Conservation (phyloP, 2,888 invertebrate genomes). For the Nephrotoma flavescens region DNA sequence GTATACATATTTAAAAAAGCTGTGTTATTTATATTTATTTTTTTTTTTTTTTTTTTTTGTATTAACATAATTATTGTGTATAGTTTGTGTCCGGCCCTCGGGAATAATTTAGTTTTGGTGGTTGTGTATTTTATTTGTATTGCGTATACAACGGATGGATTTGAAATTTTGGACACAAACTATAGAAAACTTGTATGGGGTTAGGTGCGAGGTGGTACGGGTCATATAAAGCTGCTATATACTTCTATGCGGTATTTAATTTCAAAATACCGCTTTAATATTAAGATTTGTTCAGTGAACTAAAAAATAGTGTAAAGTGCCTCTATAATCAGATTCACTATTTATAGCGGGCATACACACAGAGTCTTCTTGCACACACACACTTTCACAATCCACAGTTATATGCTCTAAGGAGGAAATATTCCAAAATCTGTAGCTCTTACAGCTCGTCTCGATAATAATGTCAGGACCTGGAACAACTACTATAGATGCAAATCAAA, state of each 20-base stretch:
- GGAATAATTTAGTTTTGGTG: background rate
- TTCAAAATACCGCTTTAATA: background rate
- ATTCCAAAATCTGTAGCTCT: no score
- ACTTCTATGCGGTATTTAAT: background rate
- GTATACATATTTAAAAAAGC: background rate
- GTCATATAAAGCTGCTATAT: background rate
- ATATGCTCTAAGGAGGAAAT: no score
- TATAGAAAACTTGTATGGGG: background rate
- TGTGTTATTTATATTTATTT: background rate
- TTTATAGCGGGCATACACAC: no score
- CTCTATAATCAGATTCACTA: no score
- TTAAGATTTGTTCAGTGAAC: background rate
- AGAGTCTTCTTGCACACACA: no score
- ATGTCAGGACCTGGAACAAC: no score
- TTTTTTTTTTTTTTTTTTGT: background rate
- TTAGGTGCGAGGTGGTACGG: background rate
- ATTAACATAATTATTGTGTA: background rate
- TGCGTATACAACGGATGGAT: background rate
- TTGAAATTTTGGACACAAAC: background rate
- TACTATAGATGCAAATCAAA: no score
- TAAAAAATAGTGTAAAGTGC: no score
- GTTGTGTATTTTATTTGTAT: background rate
- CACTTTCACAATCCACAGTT: no score
- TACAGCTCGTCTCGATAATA: no score
- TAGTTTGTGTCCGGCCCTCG: background rate